Percentiles rank a stretch among this genome's conserved stretches.
phyloP scores from a whole-genome alignment of 2,888 invertebrate genomes.

The Cheilosia impressa region DNA sequence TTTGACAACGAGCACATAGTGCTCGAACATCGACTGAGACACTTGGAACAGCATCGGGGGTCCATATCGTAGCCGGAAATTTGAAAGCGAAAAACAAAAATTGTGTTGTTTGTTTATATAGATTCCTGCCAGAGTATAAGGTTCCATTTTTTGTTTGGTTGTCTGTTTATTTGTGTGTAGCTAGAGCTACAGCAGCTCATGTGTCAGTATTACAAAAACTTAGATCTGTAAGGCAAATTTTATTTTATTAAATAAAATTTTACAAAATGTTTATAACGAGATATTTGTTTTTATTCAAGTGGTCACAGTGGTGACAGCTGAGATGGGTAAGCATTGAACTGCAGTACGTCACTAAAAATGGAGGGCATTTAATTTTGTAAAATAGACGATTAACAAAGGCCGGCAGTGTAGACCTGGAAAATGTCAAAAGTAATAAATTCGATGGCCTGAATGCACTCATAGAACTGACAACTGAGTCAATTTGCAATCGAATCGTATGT shows the following conservation, averaged over 20 bases:
- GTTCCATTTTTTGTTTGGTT: slow-evolving; percentile 16
- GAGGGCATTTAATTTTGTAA: no score
- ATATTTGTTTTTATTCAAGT: neutral
- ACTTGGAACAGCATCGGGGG: slow-evolving; percentile 80
- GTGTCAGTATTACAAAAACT: slow-evolving; percentile 68
- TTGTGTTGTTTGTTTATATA: slow-evolving; percentile 26
- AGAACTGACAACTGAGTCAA: no score
- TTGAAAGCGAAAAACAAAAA: neutral
- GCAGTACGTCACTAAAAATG: no score
- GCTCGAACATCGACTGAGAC: slow-evolving; percentile 79
- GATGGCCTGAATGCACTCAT: no score
- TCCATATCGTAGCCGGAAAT: slow-evolving; percentile 76
- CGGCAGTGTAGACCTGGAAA: no score
- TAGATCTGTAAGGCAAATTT: slow-evolving; percentile 50
- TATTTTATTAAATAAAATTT: slow-evolving; percentile 55
- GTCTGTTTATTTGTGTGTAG: slow-evolving; percentile 1
- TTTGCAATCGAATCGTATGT: no score
- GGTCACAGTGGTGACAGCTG: no score
- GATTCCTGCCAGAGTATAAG: slow-evolving; percentile 56
- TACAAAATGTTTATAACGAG: neutral
- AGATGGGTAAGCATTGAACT: no score
- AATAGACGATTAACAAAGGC: no score
- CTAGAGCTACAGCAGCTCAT: slow-evolving; percentile 40
- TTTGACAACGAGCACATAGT: slow-evolving; percentile 79
- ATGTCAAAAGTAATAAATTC: no score